A percentile compares a stretch with the other conserved stretches of the same genome.
Conservation (phyloP, 30 jellyfish, hydroid and myxozoan genomes). For the Aurelia aurita region DNA sequence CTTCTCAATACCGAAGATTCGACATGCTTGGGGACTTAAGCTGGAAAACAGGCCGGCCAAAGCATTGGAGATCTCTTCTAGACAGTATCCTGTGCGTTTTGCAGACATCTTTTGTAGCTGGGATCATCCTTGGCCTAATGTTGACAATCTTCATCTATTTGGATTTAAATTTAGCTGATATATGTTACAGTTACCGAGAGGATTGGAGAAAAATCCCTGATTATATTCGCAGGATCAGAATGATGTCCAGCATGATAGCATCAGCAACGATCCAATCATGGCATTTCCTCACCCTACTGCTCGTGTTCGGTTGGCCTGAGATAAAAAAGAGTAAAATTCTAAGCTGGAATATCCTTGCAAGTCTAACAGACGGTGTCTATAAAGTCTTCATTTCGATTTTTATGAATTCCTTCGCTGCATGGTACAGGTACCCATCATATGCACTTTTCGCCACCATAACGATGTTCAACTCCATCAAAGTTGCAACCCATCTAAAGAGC, state of each 20-base stretch:
- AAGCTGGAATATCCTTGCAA: constrained; percentile 72
- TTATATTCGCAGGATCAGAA: constrained; percentile 10
- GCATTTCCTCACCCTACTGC: constrained; percentile 44
- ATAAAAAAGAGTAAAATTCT: constrained; percentile 26
- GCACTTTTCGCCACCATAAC: constrained; percentile 33
- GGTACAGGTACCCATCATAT: constrained; percentile 62
- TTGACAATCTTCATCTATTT: constrained; percentile 44
- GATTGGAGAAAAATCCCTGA: constrained; percentile 2
- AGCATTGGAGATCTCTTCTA: constrained; percentile 35
- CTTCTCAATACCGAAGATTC: constrained; percentile 46
- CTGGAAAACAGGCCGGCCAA: constrained; percentile 76
- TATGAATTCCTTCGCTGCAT: constrained; percentile 6
- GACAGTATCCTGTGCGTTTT: constrained; percentile 33
- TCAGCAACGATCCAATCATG: constrained; percentile 43
- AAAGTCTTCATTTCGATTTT: constrained; percentile 36
- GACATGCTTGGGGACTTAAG: constrained; percentile 63
- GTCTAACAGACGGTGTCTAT: constrained; percentile 45
- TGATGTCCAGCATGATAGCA: constrained; percentile 40
- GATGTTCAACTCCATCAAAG: constrained; percentile 46
- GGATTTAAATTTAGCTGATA: constrained; percentile 59
- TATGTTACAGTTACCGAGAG: constrained; percentile 39
- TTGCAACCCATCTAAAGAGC: constrained; percentile 15
- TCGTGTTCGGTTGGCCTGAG: constrained; percentile 40
- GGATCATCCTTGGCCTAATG: constrained; percentile 32
- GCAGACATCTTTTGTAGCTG: constrained; percentile 57